These are phyloP conservation scores for Xenentodon cancila DNA, from an alignment of 2,797 vertebrate genomes.

Conservation along the genomic window DNA sequence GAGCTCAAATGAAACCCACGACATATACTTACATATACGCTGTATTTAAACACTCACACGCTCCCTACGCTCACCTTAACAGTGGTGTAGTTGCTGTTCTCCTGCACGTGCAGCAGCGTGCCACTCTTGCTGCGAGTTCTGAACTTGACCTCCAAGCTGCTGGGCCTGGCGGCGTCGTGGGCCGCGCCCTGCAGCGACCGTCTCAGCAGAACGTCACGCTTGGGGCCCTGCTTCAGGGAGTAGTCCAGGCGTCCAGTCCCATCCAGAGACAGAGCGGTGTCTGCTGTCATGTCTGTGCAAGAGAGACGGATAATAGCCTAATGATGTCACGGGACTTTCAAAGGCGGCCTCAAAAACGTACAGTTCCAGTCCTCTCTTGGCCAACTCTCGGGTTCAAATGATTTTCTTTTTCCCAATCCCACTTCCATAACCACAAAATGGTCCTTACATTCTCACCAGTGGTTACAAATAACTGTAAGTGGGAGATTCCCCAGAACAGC, in stretches of 20 bases:
- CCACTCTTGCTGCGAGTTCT: constrained; percentile 93
- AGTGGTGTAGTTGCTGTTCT: constrained; percentile 96
- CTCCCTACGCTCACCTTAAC: constrained; percentile 85
- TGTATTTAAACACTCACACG: too few species aligned
- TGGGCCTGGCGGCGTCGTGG: constrained; percentile 48
- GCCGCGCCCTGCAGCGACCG: constrained; percentile 61
- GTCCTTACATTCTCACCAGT: constrained; percentile 28
- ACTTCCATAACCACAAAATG: constrained; percentile 36
- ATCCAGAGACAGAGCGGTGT: constrained; percentile 92
- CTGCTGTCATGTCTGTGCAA: constrained; percentile 87
- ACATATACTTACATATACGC: too few species aligned
- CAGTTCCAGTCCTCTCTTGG: constrained; percentile 1
- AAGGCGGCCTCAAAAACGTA: too few species aligned
- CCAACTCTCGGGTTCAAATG: not conserved
- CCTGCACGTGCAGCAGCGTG: constrained; percentile 91
- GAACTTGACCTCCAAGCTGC: constrained; percentile 92
- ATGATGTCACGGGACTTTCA: constrained; percentile 15
- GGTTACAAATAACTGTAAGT: constrained; percentile 27
- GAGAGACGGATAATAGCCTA: constrained; percentile 18
- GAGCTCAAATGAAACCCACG: too few species aligned
- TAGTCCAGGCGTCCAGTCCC: constrained; percentile 95
- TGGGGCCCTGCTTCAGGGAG: constrained; percentile 87
- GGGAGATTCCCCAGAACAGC: constrained; percentile 1
- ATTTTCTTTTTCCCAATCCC: constrained; percentile 37
- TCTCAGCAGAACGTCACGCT: constrained; percentile 86